These are phyloP conservation scores for Melanargia galathea DNA, from an alignment of 2,888 invertebrate genomes.

Conservation along the genomic window DNA sequence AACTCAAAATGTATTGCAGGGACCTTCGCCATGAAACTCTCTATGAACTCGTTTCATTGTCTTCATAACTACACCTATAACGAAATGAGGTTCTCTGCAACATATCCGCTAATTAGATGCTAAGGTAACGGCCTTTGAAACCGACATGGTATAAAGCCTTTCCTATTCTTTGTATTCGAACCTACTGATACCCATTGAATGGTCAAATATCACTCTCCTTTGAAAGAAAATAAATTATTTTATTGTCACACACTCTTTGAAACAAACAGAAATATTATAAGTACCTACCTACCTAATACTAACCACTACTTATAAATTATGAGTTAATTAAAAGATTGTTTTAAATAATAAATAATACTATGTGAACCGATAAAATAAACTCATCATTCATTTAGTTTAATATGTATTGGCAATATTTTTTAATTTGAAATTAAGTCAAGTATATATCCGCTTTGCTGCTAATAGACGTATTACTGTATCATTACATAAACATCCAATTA, in stretches of 20 bases:
- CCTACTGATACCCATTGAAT: no score
- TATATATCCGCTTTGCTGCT: not conserved
- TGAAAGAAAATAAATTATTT: no score
- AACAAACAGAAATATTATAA: no score
- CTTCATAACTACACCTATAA: not conserved
- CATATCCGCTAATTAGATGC: conserved; percentile 7
- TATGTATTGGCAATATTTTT: not conserved
- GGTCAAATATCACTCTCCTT: no score
- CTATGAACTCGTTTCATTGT: not conserved
- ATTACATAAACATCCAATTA: conserved; percentile 6
- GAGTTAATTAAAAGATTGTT: no score
- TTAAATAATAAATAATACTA: no score
- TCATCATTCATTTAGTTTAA: not conserved
- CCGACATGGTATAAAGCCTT: conserved; percentile 1
- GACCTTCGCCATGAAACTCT: not conserved
- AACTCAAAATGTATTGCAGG: no score
- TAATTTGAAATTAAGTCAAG: not conserved
- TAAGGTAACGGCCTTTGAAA: conserved; percentile 12
- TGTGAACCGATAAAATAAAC: no score
- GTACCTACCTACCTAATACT: no score
- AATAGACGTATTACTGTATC: not conserved
- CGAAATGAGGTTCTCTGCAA: not conserved
- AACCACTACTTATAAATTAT: no score
- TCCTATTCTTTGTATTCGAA: not conserved
- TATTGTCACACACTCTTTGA: no score